Base-by-base conservation (phyloP, 1,140 invertebrate genomes). In the Dendroctonus ponderosae region DNA sequence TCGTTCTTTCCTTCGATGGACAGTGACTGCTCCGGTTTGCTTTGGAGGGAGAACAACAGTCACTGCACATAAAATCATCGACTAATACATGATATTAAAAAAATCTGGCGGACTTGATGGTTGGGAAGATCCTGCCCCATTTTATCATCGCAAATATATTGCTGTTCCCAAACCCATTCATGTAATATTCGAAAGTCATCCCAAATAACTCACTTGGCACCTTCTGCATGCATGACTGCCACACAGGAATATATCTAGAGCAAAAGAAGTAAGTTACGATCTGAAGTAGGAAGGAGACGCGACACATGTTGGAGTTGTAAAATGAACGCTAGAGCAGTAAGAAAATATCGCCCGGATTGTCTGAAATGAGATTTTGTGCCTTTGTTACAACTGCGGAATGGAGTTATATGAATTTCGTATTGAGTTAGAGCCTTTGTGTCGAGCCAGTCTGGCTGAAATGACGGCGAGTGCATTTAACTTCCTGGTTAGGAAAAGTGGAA, bases 241-340 rank as follows among this genome's bases (percentile, higher is more conserved):
- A 54, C 52, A 54, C 9, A 57, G 40, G 54, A 41, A 57, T 57
- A 57, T 57, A 57, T 41, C 39, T 42, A 43, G 41, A 42, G 40
- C 11, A 57, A 57, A 53, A 53, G 42, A 54, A 53, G 7, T 58
- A 48, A 60, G 59, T 62, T 63, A 63, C 51, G 51, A 38, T 14
- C 42, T 14, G 50, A 40, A 61, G 41, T 42, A 50, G 26, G 54
- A 43, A 50, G 48, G 11, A 63, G 41, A 54, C 14, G 61, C 61
- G 61, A 63, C 61, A 63, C 49, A 63, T 63, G 61, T 63, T 63
- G 61, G 42, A 63, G 61, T 63, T 63, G 61, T 63, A 63, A 63
- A 63, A 63, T 63, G 61, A 63, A 63, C 61, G 53, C 42, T 41
- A 9, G 26, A 26, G 38, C 48, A 11, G 26, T 44, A 63, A 37